Conservation (phyloP, 1,140 invertebrate genomes). For the Pseudomyrmex cubaensis region DNA sequence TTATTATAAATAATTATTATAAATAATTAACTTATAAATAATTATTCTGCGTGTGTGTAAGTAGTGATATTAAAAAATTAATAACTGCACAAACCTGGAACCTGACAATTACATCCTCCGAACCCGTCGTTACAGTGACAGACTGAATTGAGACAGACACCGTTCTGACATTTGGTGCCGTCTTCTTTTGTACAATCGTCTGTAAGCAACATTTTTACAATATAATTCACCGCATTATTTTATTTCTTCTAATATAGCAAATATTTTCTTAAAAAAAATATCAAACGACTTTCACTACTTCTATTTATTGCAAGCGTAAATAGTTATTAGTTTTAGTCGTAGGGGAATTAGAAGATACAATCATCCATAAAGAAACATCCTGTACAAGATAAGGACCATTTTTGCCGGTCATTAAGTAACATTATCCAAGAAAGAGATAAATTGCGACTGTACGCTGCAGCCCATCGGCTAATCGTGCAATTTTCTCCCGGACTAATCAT, state of each 20-base stretch:
- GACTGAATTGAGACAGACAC: conserved; percentile 96
- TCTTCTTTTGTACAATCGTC: conserved; percentile 96
- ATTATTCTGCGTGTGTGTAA: background rate
- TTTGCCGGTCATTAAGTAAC: conserved; percentile 42
- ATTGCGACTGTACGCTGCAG: conserved; percentile 14
- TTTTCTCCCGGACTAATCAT: conserved; percentile 44
- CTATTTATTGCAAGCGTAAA: conserved; percentile 2
- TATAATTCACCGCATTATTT: background rate
- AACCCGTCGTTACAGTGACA: conserved; percentile 98
- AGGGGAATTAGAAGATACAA: background rate
- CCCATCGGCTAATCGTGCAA: conserved; percentile 51
- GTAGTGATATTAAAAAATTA: background rate
- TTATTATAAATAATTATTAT: background rate
- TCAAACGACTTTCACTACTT: too few relatives aligned
- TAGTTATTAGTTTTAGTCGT: conserved; percentile 12
- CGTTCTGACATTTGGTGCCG: conserved; percentile 94
- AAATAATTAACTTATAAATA: background rate
- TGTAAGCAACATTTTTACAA: conserved; percentile 84
- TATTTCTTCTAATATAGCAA: background rate
- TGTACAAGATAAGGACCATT: conserved; percentile 21
- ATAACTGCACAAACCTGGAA: conserved; percentile 89
- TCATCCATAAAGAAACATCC: conserved; percentile 14
- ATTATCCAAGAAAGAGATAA: conserved; percentile 50
- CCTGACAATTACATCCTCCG: conserved; percentile 97
- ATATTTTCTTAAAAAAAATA: background rate